Evolutionary conservation across 53 echinoderm and acorn worm species (phyloP), one percentile per base, ranked within the genome.

Genomic region (Henricia sp.): DNA sequence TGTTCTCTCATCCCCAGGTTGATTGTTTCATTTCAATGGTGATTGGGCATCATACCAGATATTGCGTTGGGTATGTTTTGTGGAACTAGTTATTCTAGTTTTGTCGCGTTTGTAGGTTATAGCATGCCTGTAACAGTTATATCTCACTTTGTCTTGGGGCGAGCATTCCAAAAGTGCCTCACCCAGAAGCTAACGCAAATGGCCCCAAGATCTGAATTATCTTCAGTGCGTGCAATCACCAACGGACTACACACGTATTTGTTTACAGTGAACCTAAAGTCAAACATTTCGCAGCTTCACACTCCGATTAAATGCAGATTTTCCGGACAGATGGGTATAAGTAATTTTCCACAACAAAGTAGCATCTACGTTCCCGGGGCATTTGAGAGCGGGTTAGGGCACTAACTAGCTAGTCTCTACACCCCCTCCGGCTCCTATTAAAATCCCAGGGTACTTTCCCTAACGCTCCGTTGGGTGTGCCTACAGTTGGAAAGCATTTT

Each of bases 231-330:
- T 64, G 57, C n/a, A 32, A 64, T 44, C 63, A 25, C 33, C 21
- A 57, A 24, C 32, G 30, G 35, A 73, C 73, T 12, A 30, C 52
- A 9, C 27, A 25, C 36, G 0, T 52, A 5, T 80, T 62, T 64
- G 80, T 57, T 80, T 60, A 63, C 80, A 37, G 4, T 80, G 64
- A 80, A 71, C 80, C 80, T 60, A 46, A 50, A 80, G 65, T 80
- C 80, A 80, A 62, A 80, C 63, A 48, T 80, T 80, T 50, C 40
- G 50, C 80, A 46, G 80, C 64, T 65, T 80, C 63, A 64, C 80
- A 80, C 80, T 60, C 46, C 80, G 80, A 80, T 80, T 80, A 80
- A 80, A 80, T 44, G 80, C 64, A 62, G 63, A 80, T 80, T 80
- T 80, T 80, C 43, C 80, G 64, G 80, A 50, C 80, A 41, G 80